Base-by-base conservation (phyloP, 1,140 invertebrate genomes). In the Psix sp. region DNA sequence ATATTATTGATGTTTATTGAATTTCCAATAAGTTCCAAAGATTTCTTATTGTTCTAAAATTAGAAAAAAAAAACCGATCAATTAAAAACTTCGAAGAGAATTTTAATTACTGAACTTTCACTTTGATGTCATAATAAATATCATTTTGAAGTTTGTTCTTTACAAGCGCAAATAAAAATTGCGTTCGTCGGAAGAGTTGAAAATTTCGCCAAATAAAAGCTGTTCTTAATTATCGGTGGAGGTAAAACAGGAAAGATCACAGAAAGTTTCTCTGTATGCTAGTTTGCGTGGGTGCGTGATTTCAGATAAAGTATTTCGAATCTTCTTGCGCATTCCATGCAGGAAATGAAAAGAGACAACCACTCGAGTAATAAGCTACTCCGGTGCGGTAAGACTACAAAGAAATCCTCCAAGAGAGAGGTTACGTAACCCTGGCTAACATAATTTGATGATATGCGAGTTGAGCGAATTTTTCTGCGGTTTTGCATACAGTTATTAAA, bases 401-500 rank as follows among this genome's bases (percentile, higher is more conserved):
- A 29, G 26, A 29, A 7, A n/a, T 29, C n/a, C 26, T 29, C 26
- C 26, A 29, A 29, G 26, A 29, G n/a, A n/a, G n/a, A 29, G 26
- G 26, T 29, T 29, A 29, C 26, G 26, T n/a, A 29, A 29, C 26
- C 26, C n/a, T 29, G n/a, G 26, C n/a, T 29, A 29, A 29, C 26
- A 29, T 29, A 29, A 29, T n/a, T 7, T 7, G n/a, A n/a, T n/a
- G n/a, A n/a, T n/a, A n/a, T n/a, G n/a, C n/a, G 26, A 29, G 26
- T 29, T 29, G 26, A 29, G 26, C 26, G 26, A 29, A n/a, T 29
- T 29, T 29, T n/a, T n/a, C n/a, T n/a, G n/a, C n/a, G n/a, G 26
- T 29, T n/a, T n/a, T 7, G 26, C 26, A 29, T 29, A 29, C 4
- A 29, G 26, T 29, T 29, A 29, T 29, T 29, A 29, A 29, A 29